Percentiles rank a stretch among this genome's conserved stretches.
These are phyloP conservation scores for Electrophaes corylata DNA, from an alignment of 2,888 invertebrate genomes.

Conservation along the genomic window DNA sequence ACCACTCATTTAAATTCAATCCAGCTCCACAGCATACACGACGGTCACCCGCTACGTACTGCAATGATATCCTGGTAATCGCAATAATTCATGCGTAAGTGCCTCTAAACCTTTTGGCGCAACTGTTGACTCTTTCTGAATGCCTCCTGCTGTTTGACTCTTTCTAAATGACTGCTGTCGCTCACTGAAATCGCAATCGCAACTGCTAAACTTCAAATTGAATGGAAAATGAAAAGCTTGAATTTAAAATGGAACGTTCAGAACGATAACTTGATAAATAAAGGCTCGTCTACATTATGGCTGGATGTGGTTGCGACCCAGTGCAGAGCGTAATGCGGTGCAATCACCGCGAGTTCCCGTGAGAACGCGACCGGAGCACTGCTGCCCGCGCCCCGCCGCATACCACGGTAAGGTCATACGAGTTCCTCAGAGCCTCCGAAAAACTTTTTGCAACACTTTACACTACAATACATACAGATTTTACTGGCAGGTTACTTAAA, in stretches of 20 bases:
- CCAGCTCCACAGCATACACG: too few relatives aligned
- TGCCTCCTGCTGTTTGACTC: background rate
- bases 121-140: background rate
- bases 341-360: slow-evolving; percentile 80
- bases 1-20: background rate
- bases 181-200: background rate
- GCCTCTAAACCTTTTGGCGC: too few relatives aligned
- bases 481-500: too few relatives aligned
- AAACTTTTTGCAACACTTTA: slow-evolving; percentile 7
- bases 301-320: slow-evolving; percentile 60
- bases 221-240: background rate
- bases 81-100: too few relatives aligned
- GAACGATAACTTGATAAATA: slow-evolving; percentile 6
- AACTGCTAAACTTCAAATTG: background rate
- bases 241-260: background rate
- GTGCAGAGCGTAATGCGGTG: slow-evolving; percentile 70
- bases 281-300: slow-evolving; percentile 48
- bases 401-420: slow-evolving; percentile 64
- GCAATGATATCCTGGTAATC: too few relatives aligned
- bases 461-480: background rate
- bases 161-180: background rate
- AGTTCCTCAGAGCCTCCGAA: slow-evolving; percentile 27
- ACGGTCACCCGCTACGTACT: too few relatives aligned
- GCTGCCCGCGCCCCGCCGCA: slow-evolving; percentile 49
- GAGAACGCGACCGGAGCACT: slow-evolving; percentile 65